These are phyloP conservation scores for Myopa tessellatipennis DNA, from an alignment of 2,888 invertebrate genomes.

Conservation along the genomic window DNA sequence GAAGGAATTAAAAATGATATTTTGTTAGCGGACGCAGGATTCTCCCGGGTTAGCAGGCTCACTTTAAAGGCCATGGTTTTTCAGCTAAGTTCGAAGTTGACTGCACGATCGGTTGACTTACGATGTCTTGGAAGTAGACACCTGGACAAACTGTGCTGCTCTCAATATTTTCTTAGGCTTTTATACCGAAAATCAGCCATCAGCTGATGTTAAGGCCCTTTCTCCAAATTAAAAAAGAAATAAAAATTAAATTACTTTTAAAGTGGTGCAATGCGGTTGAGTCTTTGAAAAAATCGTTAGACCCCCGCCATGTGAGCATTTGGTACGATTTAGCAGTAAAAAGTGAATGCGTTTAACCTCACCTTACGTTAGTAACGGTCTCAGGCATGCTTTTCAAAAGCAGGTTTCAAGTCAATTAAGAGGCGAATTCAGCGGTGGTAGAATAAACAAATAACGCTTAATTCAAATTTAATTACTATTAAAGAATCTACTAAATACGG, in stretches of 20 bases:
- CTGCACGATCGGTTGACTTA: slow-evolving; percentile 41
- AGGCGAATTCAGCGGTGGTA: background rate
- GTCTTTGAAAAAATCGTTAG: background rate
- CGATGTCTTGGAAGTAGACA: slow-evolving; percentile 15
- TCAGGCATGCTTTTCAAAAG: background rate
- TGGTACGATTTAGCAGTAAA: background rate
- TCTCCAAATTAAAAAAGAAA: slow-evolving; percentile 13
- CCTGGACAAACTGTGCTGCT: slow-evolving; percentile 39
- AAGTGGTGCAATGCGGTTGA: background rate
- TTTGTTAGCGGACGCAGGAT: background rate
- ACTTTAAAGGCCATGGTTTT: slow-evolving; percentile 58
- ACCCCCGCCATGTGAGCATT: background rate
- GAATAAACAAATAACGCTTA: background rate
- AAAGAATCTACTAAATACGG: slow-evolving; percentile 10
- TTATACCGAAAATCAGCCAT: slow-evolving; percentile 33
- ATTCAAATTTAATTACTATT: background rate
- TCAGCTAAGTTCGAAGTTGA: slow-evolving; percentile 48
- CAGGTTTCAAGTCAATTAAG: background rate
- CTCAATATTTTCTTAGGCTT: slow-evolving; percentile 16
- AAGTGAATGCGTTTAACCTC: slow-evolving; percentile 7
- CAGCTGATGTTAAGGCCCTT: slow-evolving; percentile 23
- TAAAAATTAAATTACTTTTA: slow-evolving; percentile 7
- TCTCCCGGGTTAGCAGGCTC: slow-evolving; percentile 24
- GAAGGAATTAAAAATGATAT: background rate
- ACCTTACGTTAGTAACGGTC: background rate